Evolutionary conservation across 2,797 vertebrate species (phyloP), one percentile per base, ranked within the genome.

Genomic region (Pterois miles): DNA sequence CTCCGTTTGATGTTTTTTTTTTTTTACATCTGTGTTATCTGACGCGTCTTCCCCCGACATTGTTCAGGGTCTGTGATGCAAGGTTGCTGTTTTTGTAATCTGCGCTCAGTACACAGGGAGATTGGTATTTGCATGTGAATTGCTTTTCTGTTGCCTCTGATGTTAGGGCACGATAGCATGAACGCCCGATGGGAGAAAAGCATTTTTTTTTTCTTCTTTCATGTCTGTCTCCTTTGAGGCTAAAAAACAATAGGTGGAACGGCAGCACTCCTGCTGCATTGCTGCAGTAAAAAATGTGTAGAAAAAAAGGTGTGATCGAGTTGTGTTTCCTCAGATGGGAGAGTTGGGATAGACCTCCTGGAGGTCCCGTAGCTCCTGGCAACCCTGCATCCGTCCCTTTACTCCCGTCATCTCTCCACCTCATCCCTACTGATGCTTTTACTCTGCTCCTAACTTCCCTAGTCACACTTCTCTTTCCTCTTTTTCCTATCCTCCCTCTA

Each of bases 61-160:
- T 91, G 90, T 93, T 89, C 34, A 12, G 72, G 78, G 62, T 85
- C 75, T 82, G 76, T 74, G 83, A 88, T 88, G 91, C 87, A 84
- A 84, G 77, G 81, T 85, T 88, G 87, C 84, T 65, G 80, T 84
- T 90, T 88, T 89, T 84, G 73, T 90, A 83, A 90, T 93, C 89
- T 87, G 63, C 22, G 79, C 70, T 88, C 59, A 22, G 76, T 89
- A 84, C 81, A 82, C 74, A 67, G 78, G 78, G 76, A 81, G 78
- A 82, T 58, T 69, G 69, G 74, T 83, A 91, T 93, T 93, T 93
- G 93, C 91, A 92, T 92, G 89, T 76, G 86, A 93, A 90, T 93
- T 92, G 88, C 87, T 91, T 90, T 91, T 88, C 78, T 76, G 81
- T 81, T 79, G 72, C 76, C 72, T 92, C 84, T 91, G 92, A 92